Conservation (phyloP, 1,140 invertebrate species). For the Drosophila willistoni region DNA sequence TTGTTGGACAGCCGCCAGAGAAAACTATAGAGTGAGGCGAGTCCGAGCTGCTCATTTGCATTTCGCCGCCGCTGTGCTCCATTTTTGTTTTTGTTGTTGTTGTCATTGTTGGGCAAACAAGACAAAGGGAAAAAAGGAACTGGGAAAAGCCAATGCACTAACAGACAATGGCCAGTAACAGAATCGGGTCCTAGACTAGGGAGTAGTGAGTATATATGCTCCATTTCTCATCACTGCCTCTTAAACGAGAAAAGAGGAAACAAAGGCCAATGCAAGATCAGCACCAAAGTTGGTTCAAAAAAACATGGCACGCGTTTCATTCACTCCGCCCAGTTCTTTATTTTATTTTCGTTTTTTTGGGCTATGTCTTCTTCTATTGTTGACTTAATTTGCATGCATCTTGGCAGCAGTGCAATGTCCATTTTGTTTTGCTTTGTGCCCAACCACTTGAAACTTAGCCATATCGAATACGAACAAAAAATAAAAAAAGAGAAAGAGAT, state of each 20-base stretch:
- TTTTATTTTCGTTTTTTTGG: constrained; percentile 17
- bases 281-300: constrained; percentile 36
- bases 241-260: constrained; percentile 30
- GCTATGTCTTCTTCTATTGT: constrained; percentile 40
- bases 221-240: constrained; percentile 26
- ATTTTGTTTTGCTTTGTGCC: constrained; percentile 51
- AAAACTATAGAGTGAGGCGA: constrained; percentile 1
- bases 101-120: constrained; percentile 26
- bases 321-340: not conserved
- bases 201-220: constrained; percentile 24
- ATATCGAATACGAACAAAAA: constrained; percentile 10
- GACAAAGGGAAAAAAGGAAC: constrained; percentile 23
- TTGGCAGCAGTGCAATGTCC: constrained; percentile 56
- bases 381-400: constrained; percentile 70
- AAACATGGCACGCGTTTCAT: constrained; percentile 13
- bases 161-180: constrained; percentile 45
- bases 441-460: constrained; percentile 54
- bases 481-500: not conserved
- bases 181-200: constrained; percentile 15
- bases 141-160: constrained; percentile 18
- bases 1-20: constrained; percentile 40
- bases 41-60: constrained; percentile 55
- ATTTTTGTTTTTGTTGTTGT: constrained; percentile 19
- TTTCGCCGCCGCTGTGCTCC: constrained; percentile 39
- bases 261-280: constrained; percentile 58